Conservation (phyloP, 2,113 vertebrate species). For the Amia ocellicauda region DNA sequence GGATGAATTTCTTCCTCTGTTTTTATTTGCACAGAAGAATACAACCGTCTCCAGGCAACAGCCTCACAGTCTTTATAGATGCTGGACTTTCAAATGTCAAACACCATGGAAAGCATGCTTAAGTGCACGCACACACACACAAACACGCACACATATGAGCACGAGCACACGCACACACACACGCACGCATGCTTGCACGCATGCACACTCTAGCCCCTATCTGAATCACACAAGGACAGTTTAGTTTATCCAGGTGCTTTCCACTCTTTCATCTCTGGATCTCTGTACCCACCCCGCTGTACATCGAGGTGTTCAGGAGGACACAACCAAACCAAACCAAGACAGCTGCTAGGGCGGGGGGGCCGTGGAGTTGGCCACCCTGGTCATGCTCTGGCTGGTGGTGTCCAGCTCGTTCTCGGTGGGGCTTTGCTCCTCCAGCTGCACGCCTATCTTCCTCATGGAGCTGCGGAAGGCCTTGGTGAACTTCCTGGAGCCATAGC, state of each 20-base stretch:
- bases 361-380: background rate
- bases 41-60: too few relatives aligned
- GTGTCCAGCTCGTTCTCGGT: background rate
- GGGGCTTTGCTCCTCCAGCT: constrained; percentile 8
- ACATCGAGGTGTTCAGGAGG: too few relatives aligned
- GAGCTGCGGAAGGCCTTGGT: constrained; percentile 31
- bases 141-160: background rate
- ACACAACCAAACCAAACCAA: too few relatives aligned
- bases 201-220: background rate
- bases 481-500: constrained; percentile 41
- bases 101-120: too few relatives aligned
- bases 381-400: background rate
- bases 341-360: background rate
- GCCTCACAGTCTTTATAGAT: too few relatives aligned
- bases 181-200: background rate
- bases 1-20: too few relatives aligned
- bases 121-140: background rate
- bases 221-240: too few relatives aligned
- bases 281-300: too few relatives aligned
- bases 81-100: too few relatives aligned
- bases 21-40: too few relatives aligned
- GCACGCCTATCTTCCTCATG: constrained; percentile 10
- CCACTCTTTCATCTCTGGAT: too few relatives aligned
- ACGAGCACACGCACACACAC: background rate
- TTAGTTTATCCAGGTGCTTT: too few relatives aligned